Evolutionary conservation across 2,113 vertebrate species (phyloP).

Genomic region (Dromiciops gliroides): DNA sequence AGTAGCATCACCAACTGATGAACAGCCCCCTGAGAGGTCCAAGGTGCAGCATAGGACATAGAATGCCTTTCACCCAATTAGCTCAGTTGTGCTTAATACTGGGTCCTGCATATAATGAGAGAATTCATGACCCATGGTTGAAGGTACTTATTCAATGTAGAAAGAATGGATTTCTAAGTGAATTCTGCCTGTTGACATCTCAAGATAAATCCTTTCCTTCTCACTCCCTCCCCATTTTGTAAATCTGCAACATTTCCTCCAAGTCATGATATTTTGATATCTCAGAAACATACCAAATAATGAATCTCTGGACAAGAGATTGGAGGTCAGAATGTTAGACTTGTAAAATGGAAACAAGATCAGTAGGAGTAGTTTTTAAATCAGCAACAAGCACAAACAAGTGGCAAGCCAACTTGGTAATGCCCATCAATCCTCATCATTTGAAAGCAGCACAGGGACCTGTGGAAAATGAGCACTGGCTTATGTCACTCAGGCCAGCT

Average conservation of each 20-base stretch:
- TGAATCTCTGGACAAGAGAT: background rate
- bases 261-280: slow-evolving; percentile 30
- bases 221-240: background rate
- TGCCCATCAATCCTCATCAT: slow-evolving; percentile 5
- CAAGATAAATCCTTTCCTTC: slow-evolving; percentile 7
- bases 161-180: slow-evolving; percentile 13
- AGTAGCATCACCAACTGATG: background rate
- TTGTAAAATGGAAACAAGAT: background rate
- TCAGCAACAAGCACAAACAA: background rate
- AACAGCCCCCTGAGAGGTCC: background rate
- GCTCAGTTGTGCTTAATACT: slow-evolving; percentile 12
- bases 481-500: slow-evolving; percentile 10
- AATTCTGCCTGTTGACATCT: slow-evolving; percentile 22
- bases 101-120: background rate
- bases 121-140: slow-evolving; percentile 1
- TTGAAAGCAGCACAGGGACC: background rate
- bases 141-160: background rate
- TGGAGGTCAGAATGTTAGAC: background rate
- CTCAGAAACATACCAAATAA: slow-evolving; percentile 9
- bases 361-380: slow-evolving; percentile 1
- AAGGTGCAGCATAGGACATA: background rate
- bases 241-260: background rate
- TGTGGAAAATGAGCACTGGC: background rate
- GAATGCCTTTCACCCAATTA: background rate
- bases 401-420: background rate